phyloP scores from a whole-genome alignment of 2,888 invertebrate genomes.

The Drosophila kanekoi region DNA sequence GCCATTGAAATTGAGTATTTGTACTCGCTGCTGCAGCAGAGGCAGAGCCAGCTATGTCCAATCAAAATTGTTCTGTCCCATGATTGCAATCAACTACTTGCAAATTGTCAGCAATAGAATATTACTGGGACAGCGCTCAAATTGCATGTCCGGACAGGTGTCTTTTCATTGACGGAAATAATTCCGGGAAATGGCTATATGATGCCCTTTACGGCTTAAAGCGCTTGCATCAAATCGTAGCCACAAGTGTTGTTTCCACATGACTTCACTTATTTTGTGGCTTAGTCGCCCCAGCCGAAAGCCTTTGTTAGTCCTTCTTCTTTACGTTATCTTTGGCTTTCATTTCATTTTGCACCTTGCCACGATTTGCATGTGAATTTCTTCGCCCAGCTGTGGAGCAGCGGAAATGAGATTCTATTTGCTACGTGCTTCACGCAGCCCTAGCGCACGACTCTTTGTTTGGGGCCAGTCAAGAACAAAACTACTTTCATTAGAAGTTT shows the following conservation, averaged over 20 bases:
- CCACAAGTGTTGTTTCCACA: conserved; percentile 5
- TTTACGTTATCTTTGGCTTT: conserved; percentile 21
- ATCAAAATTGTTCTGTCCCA: conserved; percentile 62
- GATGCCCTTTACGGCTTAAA: conserved; percentile 13
- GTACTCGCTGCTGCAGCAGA: conserved; percentile 14
- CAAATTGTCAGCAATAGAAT: conserved; percentile 38
- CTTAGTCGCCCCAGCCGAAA: background rate
- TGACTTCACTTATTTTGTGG: conserved; percentile 9
- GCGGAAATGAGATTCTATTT: conserved; percentile 58
- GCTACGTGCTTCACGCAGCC: conserved; percentile 41
- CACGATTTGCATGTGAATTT: conserved; percentile 54
- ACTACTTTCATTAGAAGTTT: conserved; percentile 32
- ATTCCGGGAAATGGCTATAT: conserved; percentile 12
- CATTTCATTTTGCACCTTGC: conserved; percentile 39
- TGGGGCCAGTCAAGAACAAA: conserved; percentile 20
- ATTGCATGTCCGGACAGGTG: conserved; percentile 50
- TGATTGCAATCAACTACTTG: conserved; percentile 53
- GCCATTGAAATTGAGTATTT: conserved; percentile 51
- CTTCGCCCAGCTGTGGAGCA: conserved; percentile 25
- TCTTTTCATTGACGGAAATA: conserved; percentile 39
- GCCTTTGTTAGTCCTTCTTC: background rate
- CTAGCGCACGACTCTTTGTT: conserved; percentile 31
- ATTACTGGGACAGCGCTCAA: conserved; percentile 36
- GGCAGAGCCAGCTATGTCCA: conserved; percentile 44
- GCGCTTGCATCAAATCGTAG: conserved; percentile 14